Base-by-base conservation (phyloP, 1,140 invertebrate genomes). In the Euura lappo region DNA sequence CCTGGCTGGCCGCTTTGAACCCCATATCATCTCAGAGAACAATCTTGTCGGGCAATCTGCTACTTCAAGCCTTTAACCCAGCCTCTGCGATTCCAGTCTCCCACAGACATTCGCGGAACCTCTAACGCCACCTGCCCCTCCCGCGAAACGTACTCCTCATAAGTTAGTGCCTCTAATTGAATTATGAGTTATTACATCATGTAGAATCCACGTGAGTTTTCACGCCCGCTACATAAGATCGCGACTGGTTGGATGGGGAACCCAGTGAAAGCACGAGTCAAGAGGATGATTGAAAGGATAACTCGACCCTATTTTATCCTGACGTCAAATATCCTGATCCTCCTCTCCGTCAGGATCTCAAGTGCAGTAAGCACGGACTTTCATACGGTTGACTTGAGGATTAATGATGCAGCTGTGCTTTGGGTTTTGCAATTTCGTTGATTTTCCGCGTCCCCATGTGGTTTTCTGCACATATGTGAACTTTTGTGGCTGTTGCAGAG, bases 1-100 rank as follows among this genome's bases (percentile, higher is more conserved):
- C 76, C 77, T 77, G 51, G 51, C 51, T 60, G 51, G 51, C 13
- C 51, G 51, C 79, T 82, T 81, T 80, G 77, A 80, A 77, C 74
- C 75, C 75, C 72, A 76, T 72, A 73, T 79, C 76, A 79, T 82
- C 78, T 76, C 79, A 77, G 80, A 82, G 81, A 80, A 78, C 78
- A 80, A 80, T 82, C 80, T 81, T 74, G 69, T 79, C 78, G 74
- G 75, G 74, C 79, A 79, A 81, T 81, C 80, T 79, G 77, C 74
- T 75, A 76, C 74, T 76, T 72, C 69, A 44, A 8, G 46, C 13
- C 45, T 44, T 45, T 45, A 44, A 13, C 4, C n/a, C 3, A 44
- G 68, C 70, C 69, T 75, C 65, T 71, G 74, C 45, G 13, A 6
- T 71, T 45, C 69, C 74, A 47, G 28, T 68, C 44, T 68, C 66